Base-by-base conservation (phyloP, 2,888 invertebrate species). In the Agriotes lineatus region DNA sequence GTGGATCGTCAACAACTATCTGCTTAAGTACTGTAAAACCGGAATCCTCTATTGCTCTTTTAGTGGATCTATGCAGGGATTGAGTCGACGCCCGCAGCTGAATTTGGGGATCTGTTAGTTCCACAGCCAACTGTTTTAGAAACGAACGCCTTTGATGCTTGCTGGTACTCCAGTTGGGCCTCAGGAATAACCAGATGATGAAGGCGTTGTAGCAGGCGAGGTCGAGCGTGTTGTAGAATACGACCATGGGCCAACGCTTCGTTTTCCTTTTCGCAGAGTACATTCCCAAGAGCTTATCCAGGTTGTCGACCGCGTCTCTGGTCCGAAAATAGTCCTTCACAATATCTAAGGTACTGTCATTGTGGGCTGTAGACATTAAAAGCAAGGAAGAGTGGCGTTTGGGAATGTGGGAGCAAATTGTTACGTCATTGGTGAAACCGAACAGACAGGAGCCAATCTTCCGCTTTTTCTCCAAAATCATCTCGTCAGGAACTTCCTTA, bases 261-360 rank as follows among this genome's bases (percentile, higher is more conserved):
- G 52, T 52, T 33, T 52, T 52, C 30, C 19, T 25, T 33, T 52
- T 52, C 14, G 19, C 14, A 1, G 52, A 52, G 22, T 52, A 30
- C n/a, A 12, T 52, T 30, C n/a, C 16, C 16, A 48, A n/a, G 1
- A 7, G 2, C 4, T 44, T 10, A 18, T 44, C 19, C 2, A 44
- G 16, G 44, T 18, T 18, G 10, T 18, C 7, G 12, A 44, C 16
- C 5, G 5, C 7, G 16, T n/a, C 19, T 18, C 16, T 44, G 2
- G 9, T 12, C 2, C 18, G 19, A 14, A 4, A 16, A 10, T 44
- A 44, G 16, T 44, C 44, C 16, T 18, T n/a, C 4, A 44, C 10
- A 2, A 44, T 14, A 12, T 44, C 16, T 10, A n/a, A 37, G 3
- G 16, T 6, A 5, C 3, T 44, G 16, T 16, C 19, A 5, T 6